Conservation (phyloP, 2,113 vertebrate genomes). For the Microtus montanus region DNA sequence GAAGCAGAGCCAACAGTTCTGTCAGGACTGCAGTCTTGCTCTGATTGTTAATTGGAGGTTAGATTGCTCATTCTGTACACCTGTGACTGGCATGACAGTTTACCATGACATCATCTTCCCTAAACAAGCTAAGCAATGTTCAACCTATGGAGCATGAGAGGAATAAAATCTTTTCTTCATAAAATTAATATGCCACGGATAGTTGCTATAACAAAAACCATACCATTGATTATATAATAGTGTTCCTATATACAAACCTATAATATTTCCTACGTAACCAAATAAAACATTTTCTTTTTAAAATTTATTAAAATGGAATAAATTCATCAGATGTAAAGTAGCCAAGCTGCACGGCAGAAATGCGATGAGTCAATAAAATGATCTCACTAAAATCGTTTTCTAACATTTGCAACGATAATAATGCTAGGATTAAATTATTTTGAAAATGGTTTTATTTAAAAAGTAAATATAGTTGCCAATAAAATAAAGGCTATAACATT, state of each 20-base stretch:
- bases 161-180: background rate
- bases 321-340: background rate
- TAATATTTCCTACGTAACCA: background rate
- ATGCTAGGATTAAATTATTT: background rate
- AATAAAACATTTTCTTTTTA: background rate
- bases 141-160: background rate
- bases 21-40: background rate
- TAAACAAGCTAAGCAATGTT: background rate
- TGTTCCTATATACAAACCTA: background rate
- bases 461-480: background rate
- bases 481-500: background rate
- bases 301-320: background rate
- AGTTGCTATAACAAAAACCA: background rate
- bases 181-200: background rate
- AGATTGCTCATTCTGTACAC: background rate
- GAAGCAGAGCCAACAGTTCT: background rate
- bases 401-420: background rate
- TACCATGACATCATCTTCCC: background rate
- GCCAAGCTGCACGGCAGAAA: background rate
- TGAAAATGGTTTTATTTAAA: background rate
- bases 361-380: background rate
- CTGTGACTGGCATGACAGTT: too few relatives aligned
- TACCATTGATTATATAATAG: background rate
- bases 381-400: background rate
- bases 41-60: background rate